Evolutionary conservation across 2,888 invertebrate genomes (phyloP).

Genomic region (Halocaridina rubra): DNA sequence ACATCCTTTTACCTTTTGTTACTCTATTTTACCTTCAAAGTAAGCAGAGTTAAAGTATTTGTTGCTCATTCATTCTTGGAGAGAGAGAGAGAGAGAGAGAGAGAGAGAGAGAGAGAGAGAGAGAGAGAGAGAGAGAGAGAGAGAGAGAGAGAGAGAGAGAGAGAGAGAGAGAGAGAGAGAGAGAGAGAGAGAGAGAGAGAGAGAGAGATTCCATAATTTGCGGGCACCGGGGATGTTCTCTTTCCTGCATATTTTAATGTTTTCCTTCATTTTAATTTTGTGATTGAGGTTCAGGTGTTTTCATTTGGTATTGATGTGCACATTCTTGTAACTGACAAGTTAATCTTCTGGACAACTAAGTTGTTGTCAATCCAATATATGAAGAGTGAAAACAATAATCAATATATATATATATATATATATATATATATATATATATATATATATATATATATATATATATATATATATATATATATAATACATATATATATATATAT

Average conservation of each 20-base stretch:
- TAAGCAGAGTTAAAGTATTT: background rate
- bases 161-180: background rate
- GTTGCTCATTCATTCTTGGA: background rate
- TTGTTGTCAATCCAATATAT: background rate
- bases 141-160: background rate
- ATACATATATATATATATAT: too few relatives aligned
- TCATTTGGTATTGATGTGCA: background rate
- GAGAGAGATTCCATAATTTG: background rate
- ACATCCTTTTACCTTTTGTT: background rate
- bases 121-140: conserved; percentile 19
- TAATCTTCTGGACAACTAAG: background rate
- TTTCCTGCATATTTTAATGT: conserved; percentile 5
- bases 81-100: too few relatives aligned
- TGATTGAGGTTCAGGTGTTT: background rate
- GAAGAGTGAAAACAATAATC: conserved; percentile 5
- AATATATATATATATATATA: too few relatives aligned
- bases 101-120: background rate
- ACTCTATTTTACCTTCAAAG: background rate
- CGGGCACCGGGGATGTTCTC: background rate
- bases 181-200: too few relatives aligned
- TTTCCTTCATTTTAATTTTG: conserved; percentile 24
- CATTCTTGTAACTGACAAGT: background rate
- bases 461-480: background rate
- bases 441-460: conserved; percentile 10
- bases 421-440: conserved; percentile 17